phyloP scores from a whole-genome alignment of 1,140 invertebrate genomes.

The Pachypeltis micranthus region DNA sequence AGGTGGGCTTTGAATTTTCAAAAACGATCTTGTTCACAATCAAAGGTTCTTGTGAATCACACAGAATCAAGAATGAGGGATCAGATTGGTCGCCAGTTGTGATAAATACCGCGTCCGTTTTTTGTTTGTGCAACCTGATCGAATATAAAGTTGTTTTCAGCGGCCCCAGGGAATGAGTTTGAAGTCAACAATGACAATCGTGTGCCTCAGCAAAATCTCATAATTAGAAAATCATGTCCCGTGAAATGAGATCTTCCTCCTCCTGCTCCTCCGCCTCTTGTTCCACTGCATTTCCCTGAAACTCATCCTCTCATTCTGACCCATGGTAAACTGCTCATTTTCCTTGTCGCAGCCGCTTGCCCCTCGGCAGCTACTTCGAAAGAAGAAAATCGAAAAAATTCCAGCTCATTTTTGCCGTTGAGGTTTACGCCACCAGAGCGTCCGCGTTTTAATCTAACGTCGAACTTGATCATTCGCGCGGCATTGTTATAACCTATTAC shows the following conservation, averaged over 20 bases:
- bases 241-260: conserved; percentile 11
- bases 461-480: too few species aligned
- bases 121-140: neutral
- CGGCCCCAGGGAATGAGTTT: neutral
- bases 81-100: too few species aligned
- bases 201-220: conserved; percentile 16
- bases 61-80: too few species aligned
- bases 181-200: conserved; percentile 2
- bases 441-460: too few species aligned
- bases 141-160: conserved; percentile 8
- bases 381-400: too few species aligned
- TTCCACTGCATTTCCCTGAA: neutral
- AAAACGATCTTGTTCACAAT: too few species aligned
- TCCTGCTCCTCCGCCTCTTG: conserved; percentile 18
- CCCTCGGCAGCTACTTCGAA: neutral
- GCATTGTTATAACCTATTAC: too few species aligned
- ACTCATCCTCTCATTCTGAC: neutral
- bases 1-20: too few species aligned
- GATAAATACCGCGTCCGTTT: too few species aligned
- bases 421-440: too few species aligned
- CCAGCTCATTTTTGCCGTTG: too few species aligned
- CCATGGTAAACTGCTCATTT: neutral
- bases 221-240: conserved; percentile 14
- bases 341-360: neutral
- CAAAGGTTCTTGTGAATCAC: too few species aligned